Evolutionary conservation across 2,888 invertebrate genomes (phyloP).

Genomic region (Apoda limacodes): DNA sequence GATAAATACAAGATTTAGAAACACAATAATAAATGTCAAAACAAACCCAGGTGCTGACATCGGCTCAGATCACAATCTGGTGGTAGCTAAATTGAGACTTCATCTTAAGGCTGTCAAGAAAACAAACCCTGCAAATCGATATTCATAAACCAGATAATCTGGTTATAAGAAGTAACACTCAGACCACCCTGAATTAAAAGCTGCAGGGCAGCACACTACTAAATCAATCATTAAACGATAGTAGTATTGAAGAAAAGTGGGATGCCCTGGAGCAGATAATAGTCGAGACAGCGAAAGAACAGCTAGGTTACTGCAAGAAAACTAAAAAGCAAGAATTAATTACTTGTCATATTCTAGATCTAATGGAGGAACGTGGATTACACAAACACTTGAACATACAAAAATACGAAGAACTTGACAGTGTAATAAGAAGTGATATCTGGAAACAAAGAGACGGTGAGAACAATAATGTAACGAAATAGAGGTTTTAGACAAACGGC

Average conservation of each 20-base stretch:
- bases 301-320: not conserved
- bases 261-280: not conserved
- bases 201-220: too few species aligned
- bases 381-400: not conserved
- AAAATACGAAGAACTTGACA: conserved; percentile 1
- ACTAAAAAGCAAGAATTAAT: conserved; percentile 1
- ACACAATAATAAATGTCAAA: conserved; percentile 1
- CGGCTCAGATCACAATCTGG: too few species aligned
- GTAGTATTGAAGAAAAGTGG: not conserved
- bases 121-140: too few species aligned
- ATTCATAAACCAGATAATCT: too few species aligned
- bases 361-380: conserved; percentile 3
- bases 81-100: too few species aligned
- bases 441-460: conserved; percentile 1
- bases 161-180: too few species aligned
- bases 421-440: conserved; percentile 1
- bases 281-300: not conserved
- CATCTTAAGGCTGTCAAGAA: too few species aligned
- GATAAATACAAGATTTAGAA: conserved; percentile 9
- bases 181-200: too few species aligned
- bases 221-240: too few species aligned
- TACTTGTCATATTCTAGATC: conserved; percentile 1
- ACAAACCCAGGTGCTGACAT: too few species aligned
- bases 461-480: not conserved
- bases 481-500: not conserved